Conservation (phyloP, 1,140 invertebrate genomes). For the Drosophila willistoni region DNA sequence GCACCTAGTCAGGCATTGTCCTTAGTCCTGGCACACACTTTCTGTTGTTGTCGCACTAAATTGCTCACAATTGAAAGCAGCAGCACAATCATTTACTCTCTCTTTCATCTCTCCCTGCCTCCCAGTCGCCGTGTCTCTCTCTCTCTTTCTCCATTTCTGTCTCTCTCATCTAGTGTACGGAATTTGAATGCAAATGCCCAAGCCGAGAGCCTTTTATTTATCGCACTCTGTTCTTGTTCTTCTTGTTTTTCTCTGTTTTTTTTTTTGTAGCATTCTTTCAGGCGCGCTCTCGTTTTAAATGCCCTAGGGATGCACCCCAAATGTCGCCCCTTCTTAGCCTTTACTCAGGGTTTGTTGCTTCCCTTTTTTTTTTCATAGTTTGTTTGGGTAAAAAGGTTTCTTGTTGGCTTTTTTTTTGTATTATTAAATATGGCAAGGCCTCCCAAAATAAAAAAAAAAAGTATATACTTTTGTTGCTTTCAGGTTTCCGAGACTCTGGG, state of each 20-base stretch:
- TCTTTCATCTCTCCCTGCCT: constrained; percentile 22
- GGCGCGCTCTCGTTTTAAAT: constrained; percentile 26
- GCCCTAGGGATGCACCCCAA: constrained; percentile 36
- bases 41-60: constrained; percentile 63
- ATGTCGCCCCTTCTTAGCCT: constrained; percentile 7
- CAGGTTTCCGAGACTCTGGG: constrained; percentile 26
- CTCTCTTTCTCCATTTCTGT: neutral
- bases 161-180: constrained; percentile 32
- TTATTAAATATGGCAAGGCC: constrained; percentile 58
- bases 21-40: constrained; percentile 56
- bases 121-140: too few species aligned
- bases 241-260: constrained; percentile 39
- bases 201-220: constrained; percentile 51
- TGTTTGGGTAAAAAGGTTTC: constrained; percentile 51
- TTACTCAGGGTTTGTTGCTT: constrained; percentile 29
- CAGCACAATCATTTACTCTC: constrained; percentile 65
- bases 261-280: constrained; percentile 20
- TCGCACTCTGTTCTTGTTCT: constrained; percentile 43
- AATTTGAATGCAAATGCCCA: constrained; percentile 28
- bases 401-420: constrained; percentile 34
- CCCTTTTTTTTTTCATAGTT: constrained; percentile 45
- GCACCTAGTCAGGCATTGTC: constrained; percentile 67
- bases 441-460: constrained; percentile 3
- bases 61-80: constrained; percentile 77
- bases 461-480: constrained; percentile 40